phyloP scores from a whole-genome alignment of 2,888 invertebrate species.

The Thyatira batis region DNA sequence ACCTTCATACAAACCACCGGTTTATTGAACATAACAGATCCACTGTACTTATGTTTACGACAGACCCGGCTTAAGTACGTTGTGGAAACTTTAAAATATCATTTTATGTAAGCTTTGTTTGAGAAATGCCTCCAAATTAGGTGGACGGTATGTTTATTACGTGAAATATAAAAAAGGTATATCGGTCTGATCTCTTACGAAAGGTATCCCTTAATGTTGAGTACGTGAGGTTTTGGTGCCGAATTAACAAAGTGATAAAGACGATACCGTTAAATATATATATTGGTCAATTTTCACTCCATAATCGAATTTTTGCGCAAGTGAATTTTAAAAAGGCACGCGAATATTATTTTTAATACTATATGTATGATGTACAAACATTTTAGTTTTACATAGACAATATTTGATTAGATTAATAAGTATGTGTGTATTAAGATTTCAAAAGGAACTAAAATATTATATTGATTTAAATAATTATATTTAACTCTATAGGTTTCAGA shows the following conservation, averaged over 20 bases:
- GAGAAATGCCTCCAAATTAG: not conserved
- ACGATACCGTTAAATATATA: no score
- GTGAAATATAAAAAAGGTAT: not conserved
- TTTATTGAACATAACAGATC: not conserved
- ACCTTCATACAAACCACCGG: not conserved
- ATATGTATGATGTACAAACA: no score
- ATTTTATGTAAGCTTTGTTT: slow-evolving; percentile 2
- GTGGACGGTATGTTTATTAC: not conserved
- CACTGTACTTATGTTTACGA: not conserved
- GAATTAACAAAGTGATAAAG: not conserved
- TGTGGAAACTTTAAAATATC: not conserved
- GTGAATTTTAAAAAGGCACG: no score
- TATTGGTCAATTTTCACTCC: no score
- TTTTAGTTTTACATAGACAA: no score
- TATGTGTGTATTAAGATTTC: no score
- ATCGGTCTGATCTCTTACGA: not conserved
- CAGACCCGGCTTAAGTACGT: not conserved
- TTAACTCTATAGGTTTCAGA: no score
- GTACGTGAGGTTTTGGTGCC: not conserved
- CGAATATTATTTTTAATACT: no score
- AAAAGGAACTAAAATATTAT: no score
- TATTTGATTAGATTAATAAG: no score
- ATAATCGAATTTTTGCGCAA: no score
- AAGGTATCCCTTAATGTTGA: not conserved
- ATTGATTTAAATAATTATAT: no score